A percentile compares a stretch with the other conserved stretches of the same genome.
These are phyloP conservation scores for Lytechinus variegatus DNA, from an alignment of 35 echinoderm and acorn worm genomes.

Conservation along the genomic window DNA sequence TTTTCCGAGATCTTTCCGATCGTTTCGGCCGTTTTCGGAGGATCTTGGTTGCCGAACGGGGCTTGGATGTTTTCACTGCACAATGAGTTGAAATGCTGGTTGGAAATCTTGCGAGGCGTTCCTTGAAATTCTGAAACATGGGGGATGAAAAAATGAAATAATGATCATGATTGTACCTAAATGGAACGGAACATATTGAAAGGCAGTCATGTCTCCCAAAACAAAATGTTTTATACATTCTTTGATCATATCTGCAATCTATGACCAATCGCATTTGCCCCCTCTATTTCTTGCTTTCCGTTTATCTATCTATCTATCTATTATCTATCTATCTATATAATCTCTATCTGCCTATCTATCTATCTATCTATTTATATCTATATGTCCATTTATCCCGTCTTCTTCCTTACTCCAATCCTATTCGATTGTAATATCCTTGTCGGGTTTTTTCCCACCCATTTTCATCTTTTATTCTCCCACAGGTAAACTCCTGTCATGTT, in stretches of 20 bases:
- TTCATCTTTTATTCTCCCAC: background rate
- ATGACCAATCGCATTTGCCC: background rate
- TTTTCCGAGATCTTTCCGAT: slow-evolving; percentile 24
- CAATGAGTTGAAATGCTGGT: slow-evolving; percentile 23
- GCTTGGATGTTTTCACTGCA: slow-evolving; percentile 23
- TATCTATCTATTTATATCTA: no score
- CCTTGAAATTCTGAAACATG: slow-evolving; percentile 28
- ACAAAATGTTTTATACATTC: no score
- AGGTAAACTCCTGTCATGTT: background rate
- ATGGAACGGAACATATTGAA: no score
- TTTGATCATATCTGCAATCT: no score
- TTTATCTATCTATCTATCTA: background rate
- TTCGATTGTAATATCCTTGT: background rate
- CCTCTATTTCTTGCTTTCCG: background rate
- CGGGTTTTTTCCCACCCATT: background rate
- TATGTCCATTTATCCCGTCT: no score
- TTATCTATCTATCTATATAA: background rate
- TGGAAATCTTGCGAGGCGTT: background rate
- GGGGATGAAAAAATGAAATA: background rate
- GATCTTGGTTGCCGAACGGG: background rate
- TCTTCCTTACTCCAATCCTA: background rate
- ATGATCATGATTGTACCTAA: no score
- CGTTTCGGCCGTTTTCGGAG: slow-evolving; percentile 19
- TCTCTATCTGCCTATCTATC: background rate
- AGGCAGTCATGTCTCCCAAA: no score